Evolutionary conservation across 2,888 invertebrate genomes (phyloP).

Genomic region (Tanaodytes sp.): DNA sequence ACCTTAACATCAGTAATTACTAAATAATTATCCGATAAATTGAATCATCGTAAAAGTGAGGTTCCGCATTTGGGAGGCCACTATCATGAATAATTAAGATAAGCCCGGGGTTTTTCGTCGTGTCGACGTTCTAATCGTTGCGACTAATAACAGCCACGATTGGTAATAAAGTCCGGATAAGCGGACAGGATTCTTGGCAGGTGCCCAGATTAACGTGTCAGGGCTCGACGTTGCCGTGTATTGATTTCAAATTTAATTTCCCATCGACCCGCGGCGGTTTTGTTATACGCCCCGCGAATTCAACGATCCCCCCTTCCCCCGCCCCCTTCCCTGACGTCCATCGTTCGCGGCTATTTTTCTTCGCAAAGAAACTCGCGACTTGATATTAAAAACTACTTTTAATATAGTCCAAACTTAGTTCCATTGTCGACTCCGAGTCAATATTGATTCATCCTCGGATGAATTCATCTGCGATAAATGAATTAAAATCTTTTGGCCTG

Average conservation of each 20-base stretch:
- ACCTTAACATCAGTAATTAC: not conserved
- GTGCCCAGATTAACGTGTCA: constrained; percentile 52
- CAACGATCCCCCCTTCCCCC: no score
- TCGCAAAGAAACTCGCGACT: constrained; percentile 37
- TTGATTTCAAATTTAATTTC: constrained; percentile 51
- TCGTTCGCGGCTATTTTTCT: constrained; percentile 48
- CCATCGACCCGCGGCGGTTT: constrained; percentile 38
- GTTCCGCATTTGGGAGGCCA: constrained; percentile 12
- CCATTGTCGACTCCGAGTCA: constrained; percentile 48
- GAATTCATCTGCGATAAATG: constrained; percentile 52
- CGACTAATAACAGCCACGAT: constrained; percentile 27
- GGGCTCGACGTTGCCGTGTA: constrained; percentile 34
- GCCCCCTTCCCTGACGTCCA: no score
- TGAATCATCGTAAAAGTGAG: constrained; percentile 16
- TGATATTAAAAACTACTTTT: constrained; percentile 52
- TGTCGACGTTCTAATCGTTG: constrained; percentile 37
- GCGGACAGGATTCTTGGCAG: constrained; percentile 48
- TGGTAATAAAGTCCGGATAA: constrained; percentile 31
- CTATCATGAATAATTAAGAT: constrained; percentile 38
- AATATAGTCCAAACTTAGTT: constrained; percentile 50
- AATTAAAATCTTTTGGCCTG: constrained; percentile 51
- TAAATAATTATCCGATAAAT: constrained; percentile 18
- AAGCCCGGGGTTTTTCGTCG: constrained; percentile 21
- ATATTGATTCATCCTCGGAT: constrained; percentile 52
- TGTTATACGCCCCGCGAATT: constrained; percentile 34